Evolutionary conservation across 2,888 invertebrate species (phyloP), one percentile per base, ranked within the genome.

Genomic region (Tiliacea aurago): DNA sequence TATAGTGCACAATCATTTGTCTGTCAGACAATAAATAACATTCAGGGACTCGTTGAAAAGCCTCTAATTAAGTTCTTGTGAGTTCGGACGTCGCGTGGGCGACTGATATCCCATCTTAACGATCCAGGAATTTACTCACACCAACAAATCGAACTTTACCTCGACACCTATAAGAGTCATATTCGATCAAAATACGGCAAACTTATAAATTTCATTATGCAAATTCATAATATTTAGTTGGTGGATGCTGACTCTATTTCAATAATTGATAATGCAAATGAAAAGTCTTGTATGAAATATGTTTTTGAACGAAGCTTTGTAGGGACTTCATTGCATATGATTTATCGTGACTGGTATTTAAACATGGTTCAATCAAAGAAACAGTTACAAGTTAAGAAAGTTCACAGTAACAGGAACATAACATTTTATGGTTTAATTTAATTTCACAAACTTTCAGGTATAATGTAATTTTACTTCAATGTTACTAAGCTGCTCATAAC

Each of bases 21-120:
- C 84, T 87, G 90, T 88, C 90, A 85, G 90, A 92, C 91, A 93
- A 95, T 95, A 95, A 95, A 95, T 95, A 94, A 94, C 92, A 87
- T 90, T 85, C 87, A 79, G 87, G 79, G 90, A 91, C 90, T 91
- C 89, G 93, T 91, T 92, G 94, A 94, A 91, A 93, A 90, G 90
- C 90, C 87, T 92, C 95, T 95, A 95, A 95, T 95, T 95, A 95
- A 95, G 95, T 95, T 94, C 95, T 95, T 94, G 93, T 93, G 93
- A 86, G 91, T 90, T 89, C 87, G 89, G 86, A 90, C 90, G 84
- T 83, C 78, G 92, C 92, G 95, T 95, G 91, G 95, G 95, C 90
- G 92, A 83, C 65, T 79, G 88, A 89, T 88, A 88, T 83, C 84
- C 88, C 88, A 87, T 87, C 88, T 87, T 89, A 92, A 91, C 91